Base-by-base conservation (phyloP, 1,140 invertebrate species). In the Pinna nobilis region DNA sequence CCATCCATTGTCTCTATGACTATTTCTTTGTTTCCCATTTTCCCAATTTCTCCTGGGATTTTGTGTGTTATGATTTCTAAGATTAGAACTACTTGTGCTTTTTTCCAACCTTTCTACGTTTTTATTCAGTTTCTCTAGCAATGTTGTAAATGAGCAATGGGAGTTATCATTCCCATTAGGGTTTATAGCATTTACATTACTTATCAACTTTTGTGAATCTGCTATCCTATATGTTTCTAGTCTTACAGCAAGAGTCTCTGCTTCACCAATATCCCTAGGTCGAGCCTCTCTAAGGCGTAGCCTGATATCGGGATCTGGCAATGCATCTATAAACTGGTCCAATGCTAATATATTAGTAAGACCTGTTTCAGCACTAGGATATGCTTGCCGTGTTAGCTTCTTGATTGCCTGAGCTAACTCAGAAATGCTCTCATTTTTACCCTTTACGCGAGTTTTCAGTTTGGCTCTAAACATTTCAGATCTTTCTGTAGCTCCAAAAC, bases 221-320 rank as follows among this genome's bases (percentile, higher is more conserved):
- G 59, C 9, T 1, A 61, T 11, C 37, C 20, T 28, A 61, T 49
- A 61, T 4, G 57, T 61, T 33, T 70, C 68, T 15, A 61, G 39
- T 35, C 68, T 55, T 15, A 67, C 39, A n/a, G 51, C 65, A 37
- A 67, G 18, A 39, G 50, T 41, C 41, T 67, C 33, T 3, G 68
- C 57, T 20, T 70, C 57, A 61, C 41, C 51, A 5, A 70, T 70
- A 51, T 70, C 57, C 30, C 41, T 44, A 50, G 57, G 68, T 39
- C 41, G 23, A n/a, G 32, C 41, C 23, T 70, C 68, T 49, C 44
- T 60, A 32, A 70, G 55, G 25, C 57, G 57, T 18, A 70, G 32
- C n/a, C 68, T 57, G 13, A 70, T 61, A 15, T 61, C 66, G 15
- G 66, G 55, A 44, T 69, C 55, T 59, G 50, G 32, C 13, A 69